These are phyloP conservation scores for Indicator indicator DNA, from an alignment of 2,113 vertebrate species.

Conservation along the genomic window DNA sequence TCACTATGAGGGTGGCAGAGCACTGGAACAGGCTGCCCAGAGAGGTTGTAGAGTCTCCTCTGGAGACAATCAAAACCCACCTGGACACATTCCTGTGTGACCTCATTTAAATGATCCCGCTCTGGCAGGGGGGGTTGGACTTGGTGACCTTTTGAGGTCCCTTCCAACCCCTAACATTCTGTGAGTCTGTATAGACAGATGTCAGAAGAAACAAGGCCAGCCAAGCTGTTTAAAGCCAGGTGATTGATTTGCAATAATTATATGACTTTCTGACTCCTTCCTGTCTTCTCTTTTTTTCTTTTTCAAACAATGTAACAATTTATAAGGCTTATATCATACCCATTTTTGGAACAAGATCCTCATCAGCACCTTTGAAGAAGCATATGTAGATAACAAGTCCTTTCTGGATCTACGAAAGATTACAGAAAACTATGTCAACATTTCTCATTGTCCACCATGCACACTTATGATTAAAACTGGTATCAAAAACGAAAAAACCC, in stretches of 20 bases:
- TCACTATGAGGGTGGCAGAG: too few relatives aligned
- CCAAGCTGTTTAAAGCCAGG: neutral
- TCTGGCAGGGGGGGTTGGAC: too few relatives aligned
- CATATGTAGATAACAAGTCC: constrained; percentile 94
- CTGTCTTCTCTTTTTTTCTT: neutral
- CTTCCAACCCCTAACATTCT: too few relatives aligned
- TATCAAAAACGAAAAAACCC: neutral
- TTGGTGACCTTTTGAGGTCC: too few relatives aligned
- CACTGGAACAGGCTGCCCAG: too few relatives aligned
- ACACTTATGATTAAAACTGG: neutral
- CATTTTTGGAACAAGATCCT: constrained; percentile 89
- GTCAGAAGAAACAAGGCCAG: neutral
- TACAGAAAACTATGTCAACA: neutral
- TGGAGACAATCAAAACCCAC: too few relatives aligned
- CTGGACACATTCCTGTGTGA: too few relatives aligned
- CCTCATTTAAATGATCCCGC: too few relatives aligned
- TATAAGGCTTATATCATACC: constrained; percentile 75
- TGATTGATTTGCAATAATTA: neutral
- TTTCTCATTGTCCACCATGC: neutral
- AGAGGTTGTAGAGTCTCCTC: too few relatives aligned
- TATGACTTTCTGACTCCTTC: neutral
- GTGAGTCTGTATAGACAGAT: neutral
- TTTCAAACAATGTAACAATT: neutral
- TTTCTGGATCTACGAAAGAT: constrained; percentile 82
- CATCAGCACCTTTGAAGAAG: constrained; percentile 92